A percentile compares a stretch with the other conserved stretches of the same genome.
These are phyloP conservation scores for Addax nasomaculatus DNA, from an alignment of 2,113 vertebrate species.

Conservation along the genomic window DNA sequence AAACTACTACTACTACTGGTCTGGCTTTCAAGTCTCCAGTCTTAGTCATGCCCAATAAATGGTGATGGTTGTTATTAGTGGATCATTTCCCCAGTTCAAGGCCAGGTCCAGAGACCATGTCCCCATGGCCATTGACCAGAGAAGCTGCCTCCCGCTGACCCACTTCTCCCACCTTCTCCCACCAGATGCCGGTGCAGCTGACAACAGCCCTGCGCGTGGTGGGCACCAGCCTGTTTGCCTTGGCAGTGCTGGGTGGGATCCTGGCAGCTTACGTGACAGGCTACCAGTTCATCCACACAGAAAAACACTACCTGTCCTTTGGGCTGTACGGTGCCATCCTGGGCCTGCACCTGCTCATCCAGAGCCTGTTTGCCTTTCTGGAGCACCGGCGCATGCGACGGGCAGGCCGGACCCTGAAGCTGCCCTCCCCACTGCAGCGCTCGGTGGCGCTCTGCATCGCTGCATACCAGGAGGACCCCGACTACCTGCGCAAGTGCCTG, in stretches of 20 bases:
- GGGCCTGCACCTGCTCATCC: slow-evolving; percentile 93
- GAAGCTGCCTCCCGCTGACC: neutral
- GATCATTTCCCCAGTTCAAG: neutral
- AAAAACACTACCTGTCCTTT: slow-evolving; percentile 98
- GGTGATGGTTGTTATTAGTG: neutral
- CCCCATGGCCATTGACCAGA: neutral
- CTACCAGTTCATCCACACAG: slow-evolving; percentile 98
- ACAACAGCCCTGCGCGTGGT: slow-evolving; percentile 89
- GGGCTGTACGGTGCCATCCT: slow-evolving; percentile 97
- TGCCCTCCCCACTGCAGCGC: slow-evolving; percentile 52
- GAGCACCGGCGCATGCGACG: slow-evolving; percentile 93
- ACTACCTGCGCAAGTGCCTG: slow-evolving; percentile 96
- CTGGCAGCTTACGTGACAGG: slow-evolving; percentile 96
- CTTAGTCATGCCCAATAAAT: neutral
- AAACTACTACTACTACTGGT: neutral
- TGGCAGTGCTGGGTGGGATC: slow-evolving; percentile 94
- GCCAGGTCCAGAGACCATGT: neutral
- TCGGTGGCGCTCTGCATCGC: slow-evolving; percentile 96
- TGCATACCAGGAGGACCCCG: slow-evolving; percentile 95
- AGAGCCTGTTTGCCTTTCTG: slow-evolving; percentile 97
- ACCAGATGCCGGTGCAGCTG: slow-evolving; percentile 93
- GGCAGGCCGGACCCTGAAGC: slow-evolving; percentile 79
- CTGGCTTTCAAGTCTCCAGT: neutral
- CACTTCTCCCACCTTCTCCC: neutral
- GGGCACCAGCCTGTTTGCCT: slow-evolving; percentile 94